Evolutionary conservation across 2,888 invertebrate genomes (phyloP).

Genomic region (Coenonympha arcania): DNA sequence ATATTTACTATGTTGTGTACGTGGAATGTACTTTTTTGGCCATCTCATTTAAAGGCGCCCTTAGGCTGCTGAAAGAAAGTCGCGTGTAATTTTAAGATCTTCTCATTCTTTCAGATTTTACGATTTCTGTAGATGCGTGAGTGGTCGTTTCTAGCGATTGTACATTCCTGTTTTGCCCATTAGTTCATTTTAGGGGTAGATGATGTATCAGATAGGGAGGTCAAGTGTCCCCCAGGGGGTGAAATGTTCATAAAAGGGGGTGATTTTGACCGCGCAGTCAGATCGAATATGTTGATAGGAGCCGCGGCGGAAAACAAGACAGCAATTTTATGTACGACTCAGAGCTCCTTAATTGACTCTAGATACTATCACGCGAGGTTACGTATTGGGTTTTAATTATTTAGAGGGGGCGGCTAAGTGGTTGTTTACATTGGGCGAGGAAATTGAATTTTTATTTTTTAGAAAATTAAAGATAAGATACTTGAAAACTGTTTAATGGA

Average conservation of each 20-base stretch:
- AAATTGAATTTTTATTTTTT: constrained; percentile 14
- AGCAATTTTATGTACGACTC: constrained; percentile 67
- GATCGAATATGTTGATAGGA: constrained; percentile 65
- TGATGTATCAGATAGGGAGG: constrained; percentile 71
- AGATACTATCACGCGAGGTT: constrained; percentile 61
- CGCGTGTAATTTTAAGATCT: too few species aligned
- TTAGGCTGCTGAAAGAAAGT: too few species aligned
- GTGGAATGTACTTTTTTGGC: too few species aligned
- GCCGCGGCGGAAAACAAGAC: constrained; percentile 64
- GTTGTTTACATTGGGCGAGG: constrained; percentile 32
- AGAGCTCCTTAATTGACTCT: constrained; percentile 66
- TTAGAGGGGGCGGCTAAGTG: constrained; percentile 36
- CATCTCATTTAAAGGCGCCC: too few species aligned
- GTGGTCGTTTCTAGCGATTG: constrained; percentile 25
- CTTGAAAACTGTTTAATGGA: too few species aligned
- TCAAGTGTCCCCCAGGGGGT: constrained; percentile 72
- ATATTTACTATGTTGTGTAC: too few species aligned
- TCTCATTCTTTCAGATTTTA: too few species aligned
- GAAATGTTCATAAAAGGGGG: constrained; percentile 71
- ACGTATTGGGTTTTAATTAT: constrained; percentile 64
- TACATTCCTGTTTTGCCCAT: constrained; percentile 51
- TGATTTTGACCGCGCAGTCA: constrained; percentile 67
- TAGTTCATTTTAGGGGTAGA: constrained; percentile 70
- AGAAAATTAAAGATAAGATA: neutral
- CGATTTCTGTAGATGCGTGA: too few species aligned